A percentile compares a stretch with the other conserved stretches of the same genome.
phyloP scores from a whole-genome alignment of 2,797 vertebrate species.

The Lepilemur septentrionalis region DNA sequence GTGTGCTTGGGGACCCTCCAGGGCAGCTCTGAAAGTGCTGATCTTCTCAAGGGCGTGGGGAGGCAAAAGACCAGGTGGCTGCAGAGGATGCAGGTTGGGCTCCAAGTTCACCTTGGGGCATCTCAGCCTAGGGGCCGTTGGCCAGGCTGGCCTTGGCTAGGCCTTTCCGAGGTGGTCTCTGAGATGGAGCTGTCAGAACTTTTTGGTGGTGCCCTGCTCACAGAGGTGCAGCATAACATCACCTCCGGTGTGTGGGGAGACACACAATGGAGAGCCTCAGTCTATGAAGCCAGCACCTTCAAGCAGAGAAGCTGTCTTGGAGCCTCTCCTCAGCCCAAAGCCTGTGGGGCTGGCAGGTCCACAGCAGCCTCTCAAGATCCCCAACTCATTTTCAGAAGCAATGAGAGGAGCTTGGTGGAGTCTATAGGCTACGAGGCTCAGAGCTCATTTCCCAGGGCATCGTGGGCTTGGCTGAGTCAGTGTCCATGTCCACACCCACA shows the following conservation, averaged over 20 bases:
- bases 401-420: not conserved
- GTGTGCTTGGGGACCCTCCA: not conserved
- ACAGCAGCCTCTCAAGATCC: too few relatives aligned
- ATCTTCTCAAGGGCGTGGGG: fast-evolving
- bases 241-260: not conserved
- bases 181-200: not conserved
- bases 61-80: fast-evolving
- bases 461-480: not conserved
- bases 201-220: too few relatives aligned
- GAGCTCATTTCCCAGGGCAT: not conserved
- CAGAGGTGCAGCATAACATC: not conserved
- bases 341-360: not conserved
- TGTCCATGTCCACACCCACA: fast-evolving
- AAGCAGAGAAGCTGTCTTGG: not conserved
- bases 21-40: not conserved
- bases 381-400: not conserved
- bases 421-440: not conserved
- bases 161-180: too few relatives aligned
- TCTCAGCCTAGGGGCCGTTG: not conserved
- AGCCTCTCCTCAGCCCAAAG: not conserved
- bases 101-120: not conserved
- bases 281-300: not conserved
- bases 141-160: not conserved
- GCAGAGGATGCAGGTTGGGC: not conserved
- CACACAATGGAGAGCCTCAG: too few relatives aligned